These are phyloP conservation scores for Plecotus auritus DNA, from an alignment of 2,113 vertebrate species.

Conservation along the genomic window DNA sequence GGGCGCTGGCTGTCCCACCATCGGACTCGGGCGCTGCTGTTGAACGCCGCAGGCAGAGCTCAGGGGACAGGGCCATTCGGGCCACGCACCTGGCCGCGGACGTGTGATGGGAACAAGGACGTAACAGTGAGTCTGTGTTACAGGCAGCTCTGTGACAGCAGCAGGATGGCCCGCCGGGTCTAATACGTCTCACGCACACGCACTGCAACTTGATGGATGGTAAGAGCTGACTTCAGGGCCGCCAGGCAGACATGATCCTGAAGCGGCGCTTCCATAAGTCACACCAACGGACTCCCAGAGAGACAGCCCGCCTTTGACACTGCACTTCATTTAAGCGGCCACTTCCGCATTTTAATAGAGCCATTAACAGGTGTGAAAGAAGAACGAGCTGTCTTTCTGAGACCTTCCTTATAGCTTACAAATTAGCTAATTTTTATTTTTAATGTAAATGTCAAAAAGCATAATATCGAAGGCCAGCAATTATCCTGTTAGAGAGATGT, in stretches of 20 bases:
- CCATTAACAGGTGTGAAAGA: slow-evolving; percentile 40
- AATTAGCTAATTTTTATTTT: slow-evolving; percentile 71
- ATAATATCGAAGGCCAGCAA: slow-evolving; percentile 39
- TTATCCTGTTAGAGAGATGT: background rate
- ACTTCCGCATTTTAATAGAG: slow-evolving; percentile 56
- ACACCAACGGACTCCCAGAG: slow-evolving; percentile 20
- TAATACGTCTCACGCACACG: background rate
- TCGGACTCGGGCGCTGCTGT: background rate
- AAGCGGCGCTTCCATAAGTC: slow-evolving; percentile 23
- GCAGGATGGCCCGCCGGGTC: background rate
- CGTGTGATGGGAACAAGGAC: fast-evolving
- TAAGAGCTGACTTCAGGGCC: slow-evolving; percentile 32
- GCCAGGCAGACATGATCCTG: slow-evolving; percentile 1
- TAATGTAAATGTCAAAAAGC: slow-evolving; percentile 65
- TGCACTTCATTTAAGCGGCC: slow-evolving; percentile 66
- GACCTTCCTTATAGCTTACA: slow-evolving; percentile 64
- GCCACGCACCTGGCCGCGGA: background rate
- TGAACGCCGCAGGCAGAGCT: background rate
- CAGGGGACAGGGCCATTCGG: background rate
- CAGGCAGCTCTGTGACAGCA: background rate
- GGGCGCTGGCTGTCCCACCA: fast-evolving
- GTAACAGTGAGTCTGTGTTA: background rate
- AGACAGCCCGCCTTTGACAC: slow-evolving; percentile 66
- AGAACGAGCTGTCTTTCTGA: slow-evolving; percentile 53
- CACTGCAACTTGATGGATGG: background rate